Conservation (phyloP, 2,797 vertebrate genomes). For the Choloepus didactylus region DNA sequence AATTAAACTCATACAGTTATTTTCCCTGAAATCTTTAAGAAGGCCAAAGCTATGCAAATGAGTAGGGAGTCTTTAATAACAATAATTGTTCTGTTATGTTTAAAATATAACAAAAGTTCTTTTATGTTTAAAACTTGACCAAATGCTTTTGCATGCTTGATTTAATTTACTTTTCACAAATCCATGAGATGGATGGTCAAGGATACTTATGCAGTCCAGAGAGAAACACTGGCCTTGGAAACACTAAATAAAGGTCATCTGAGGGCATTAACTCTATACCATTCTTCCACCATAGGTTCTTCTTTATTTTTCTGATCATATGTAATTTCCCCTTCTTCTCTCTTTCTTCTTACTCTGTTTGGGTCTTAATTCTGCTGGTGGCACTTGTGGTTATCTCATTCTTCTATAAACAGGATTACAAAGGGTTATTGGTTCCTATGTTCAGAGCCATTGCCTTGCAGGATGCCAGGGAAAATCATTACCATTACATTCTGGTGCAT, state of each 20-base stretch:
- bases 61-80: background rate
- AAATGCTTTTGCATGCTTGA: conserved; percentile 7
- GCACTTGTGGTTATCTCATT: background rate
- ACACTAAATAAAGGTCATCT: background rate
- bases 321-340: background rate
- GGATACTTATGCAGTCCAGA: background rate
- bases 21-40: background rate
- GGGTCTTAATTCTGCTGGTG: background rate
- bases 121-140: conserved; percentile 24
- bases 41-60: background rate
- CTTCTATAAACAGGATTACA: background rate
- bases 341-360: background rate
- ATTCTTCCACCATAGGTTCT: background rate
- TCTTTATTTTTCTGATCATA: conserved; percentile 50
- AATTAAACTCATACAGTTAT: background rate
- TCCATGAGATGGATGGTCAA: background rate
- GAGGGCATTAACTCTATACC: background rate
- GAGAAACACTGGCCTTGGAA: conserved; percentile 21
- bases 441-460: background rate
- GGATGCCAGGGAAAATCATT: background rate
- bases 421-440: conserved; percentile 19
- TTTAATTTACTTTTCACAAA: conserved; percentile 32
- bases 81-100: background rate
- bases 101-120: background rate
- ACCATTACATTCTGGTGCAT: background rate